Percentiles rank a stretch among this genome's conserved stretches.
phyloP scores from a whole-genome alignment of 2,888 invertebrate species.

The Apamea monoglypha region DNA sequence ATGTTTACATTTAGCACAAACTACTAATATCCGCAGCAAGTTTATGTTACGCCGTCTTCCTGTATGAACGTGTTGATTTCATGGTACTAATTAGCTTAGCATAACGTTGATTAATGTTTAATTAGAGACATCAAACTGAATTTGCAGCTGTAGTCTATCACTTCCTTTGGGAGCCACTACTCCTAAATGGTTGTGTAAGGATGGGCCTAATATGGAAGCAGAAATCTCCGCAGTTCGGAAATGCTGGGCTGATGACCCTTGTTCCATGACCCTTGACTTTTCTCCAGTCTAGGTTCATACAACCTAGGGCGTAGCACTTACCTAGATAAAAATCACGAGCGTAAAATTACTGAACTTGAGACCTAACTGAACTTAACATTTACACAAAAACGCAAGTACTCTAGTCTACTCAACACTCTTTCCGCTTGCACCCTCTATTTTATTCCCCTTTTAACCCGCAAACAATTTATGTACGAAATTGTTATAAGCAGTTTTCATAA shows the following conservation, averaged over 20 bases:
- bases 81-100: conserved; percentile 41
- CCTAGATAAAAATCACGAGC: conserved; percentile 13
- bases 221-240: too few relatives aligned
- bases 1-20: conserved; percentile 32
- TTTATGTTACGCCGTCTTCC: conserved; percentile 41
- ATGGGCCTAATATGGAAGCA: background rate
- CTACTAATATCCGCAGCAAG: conserved; percentile 34
- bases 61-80: conserved; percentile 47
- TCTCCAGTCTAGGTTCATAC: background rate
- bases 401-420: conserved; percentile 19
- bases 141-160: conserved; percentile 9
- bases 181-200: too few relatives aligned
- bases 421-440: conserved; percentile 24
- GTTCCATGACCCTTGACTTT: background rate
- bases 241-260: background rate
- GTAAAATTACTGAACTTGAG: conserved; percentile 7
- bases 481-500: conserved; percentile 22
- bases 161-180: conserved; percentile 2
- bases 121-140: conserved; percentile 37
- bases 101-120: conserved; percentile 42
- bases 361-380: conserved; percentile 31
- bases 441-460: conserved; percentile 22
- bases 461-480: conserved; percentile 54
- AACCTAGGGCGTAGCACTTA: background rate
- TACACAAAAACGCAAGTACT: conserved; percentile 32